Evolutionary conservation across 1,140 invertebrate species (phyloP).

Genomic region (Drosophila navojoa): DNA sequence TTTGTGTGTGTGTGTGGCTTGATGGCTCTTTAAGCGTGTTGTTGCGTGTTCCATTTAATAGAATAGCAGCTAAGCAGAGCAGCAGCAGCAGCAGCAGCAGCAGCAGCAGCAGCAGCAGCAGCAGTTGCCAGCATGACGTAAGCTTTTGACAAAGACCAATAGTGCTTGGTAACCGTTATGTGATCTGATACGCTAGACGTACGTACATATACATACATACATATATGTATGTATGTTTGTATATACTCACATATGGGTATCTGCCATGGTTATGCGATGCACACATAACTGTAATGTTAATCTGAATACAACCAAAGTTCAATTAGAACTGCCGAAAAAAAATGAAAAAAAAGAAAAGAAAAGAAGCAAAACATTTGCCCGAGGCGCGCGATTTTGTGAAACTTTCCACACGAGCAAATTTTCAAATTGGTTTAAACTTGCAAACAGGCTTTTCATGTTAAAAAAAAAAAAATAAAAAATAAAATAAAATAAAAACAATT

Average conservation of each 20-base stretch:
- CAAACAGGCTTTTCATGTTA: too few relatives aligned
- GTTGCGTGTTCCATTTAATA: constrained; percentile 71
- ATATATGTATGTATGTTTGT: not conserved
- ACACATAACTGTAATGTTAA: too few relatives aligned
- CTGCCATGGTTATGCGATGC: too few relatives aligned
- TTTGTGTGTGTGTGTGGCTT: constrained; percentile 27
- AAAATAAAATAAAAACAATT: too few relatives aligned
- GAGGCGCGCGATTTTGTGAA: too few relatives aligned
- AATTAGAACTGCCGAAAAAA: too few relatives aligned
- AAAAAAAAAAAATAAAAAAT: too few relatives aligned
- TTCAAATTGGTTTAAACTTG: too few relatives aligned
- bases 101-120: constrained; percentile 22
- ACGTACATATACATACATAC: not conserved
- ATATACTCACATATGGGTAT: not conserved
- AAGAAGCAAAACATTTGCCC: too few relatives aligned
- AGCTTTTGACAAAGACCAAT: constrained; percentile 40
- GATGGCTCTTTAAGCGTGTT: constrained; percentile 67
- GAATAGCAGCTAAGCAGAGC: constrained; percentile 37
- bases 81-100: constrained; percentile 2
- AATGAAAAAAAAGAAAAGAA: too few relatives aligned
- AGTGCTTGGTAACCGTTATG: constrained; percentile 1
- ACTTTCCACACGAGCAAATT: too few relatives aligned
- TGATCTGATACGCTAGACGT: not conserved
- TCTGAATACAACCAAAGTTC: too few relatives aligned
- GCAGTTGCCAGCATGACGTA: constrained; percentile 54